Conservation (phyloP, 2,113 vertebrate species). For the Taxidea taxus region DNA sequence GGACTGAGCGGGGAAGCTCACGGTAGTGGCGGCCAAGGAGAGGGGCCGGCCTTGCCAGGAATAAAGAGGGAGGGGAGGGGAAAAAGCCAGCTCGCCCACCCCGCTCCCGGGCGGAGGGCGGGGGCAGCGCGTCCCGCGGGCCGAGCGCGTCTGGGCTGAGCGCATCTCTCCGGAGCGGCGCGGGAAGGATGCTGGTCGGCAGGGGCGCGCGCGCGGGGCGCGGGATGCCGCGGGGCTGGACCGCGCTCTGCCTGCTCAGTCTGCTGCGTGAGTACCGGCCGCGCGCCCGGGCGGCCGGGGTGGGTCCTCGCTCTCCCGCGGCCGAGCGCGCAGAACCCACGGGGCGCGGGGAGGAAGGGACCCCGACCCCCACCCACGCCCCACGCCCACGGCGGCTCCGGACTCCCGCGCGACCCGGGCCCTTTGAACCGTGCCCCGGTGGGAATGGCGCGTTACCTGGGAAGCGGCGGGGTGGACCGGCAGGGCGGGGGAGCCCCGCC, state of each 20-base stretch:
- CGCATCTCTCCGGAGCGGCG: slow-evolving; percentile 22
- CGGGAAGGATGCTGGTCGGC: slow-evolving; percentile 62
- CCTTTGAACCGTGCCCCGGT: not conserved
- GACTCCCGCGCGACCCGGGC: not conserved
- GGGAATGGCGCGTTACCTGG: not conserved
- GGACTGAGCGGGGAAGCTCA: slow-evolving; percentile 18
- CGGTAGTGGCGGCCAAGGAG: slow-evolving; percentile 45
- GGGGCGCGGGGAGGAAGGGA: not conserved
- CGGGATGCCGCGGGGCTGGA: slow-evolving; percentile 74
- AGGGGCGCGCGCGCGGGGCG: slow-evolving; percentile 52
- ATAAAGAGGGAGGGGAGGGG: slow-evolving; percentile 54
- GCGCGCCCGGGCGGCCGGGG: not conserved
- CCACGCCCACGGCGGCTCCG: not conserved
- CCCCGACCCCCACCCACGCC: not conserved
- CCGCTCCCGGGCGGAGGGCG: slow-evolving; percentile 42
- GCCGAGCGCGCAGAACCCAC: not conserved
- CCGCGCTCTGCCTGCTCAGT: slow-evolving; percentile 64
- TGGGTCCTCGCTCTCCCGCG: not conserved
- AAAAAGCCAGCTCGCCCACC: slow-evolving; percentile 55
- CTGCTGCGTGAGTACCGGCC: slow-evolving; percentile 78
- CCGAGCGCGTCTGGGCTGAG: not conserved
- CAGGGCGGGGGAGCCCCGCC: too few relatives aligned
- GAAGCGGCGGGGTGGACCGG: not conserved
- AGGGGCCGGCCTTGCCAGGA: slow-evolving; percentile 61
- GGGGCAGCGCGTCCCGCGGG: slow-evolving; percentile 19